Evolutionary conservation across 2,797 vertebrate species (phyloP).

Genomic region (Thamnophis elegans): DNA sequence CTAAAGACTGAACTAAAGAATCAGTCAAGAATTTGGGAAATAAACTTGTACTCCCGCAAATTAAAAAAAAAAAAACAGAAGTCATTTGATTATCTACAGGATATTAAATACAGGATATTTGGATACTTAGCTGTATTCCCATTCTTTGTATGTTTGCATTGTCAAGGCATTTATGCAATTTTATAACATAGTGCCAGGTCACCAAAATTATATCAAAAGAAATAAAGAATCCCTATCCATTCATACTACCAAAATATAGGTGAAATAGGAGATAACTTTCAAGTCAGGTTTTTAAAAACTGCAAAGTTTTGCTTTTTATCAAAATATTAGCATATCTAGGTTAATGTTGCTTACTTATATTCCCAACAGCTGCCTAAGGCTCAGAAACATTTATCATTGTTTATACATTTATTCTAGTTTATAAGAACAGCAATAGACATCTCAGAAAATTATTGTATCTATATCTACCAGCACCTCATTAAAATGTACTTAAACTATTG

Average conservation of each 20-base stretch:
- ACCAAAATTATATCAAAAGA: not conserved
- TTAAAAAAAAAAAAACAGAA: too few species aligned
- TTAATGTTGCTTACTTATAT: not conserved
- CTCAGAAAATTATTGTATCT: not conserved
- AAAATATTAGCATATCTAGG: not conserved
- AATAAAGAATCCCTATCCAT: not conserved
- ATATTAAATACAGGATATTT: too few species aligned
- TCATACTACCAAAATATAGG: not conserved
- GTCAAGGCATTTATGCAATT: not conserved
- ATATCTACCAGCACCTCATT: not conserved
- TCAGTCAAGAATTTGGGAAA: too few species aligned
- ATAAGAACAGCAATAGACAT: not conserved
- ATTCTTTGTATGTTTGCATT: not conserved
- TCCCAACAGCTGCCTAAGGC: not conserved
- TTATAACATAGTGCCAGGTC: not conserved
- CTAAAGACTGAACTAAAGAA: too few species aligned
- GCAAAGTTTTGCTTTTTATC: not conserved
- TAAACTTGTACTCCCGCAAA: too few species aligned
- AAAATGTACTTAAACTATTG: not conserved
- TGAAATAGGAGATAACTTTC: not conserved
- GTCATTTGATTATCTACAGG: too few species aligned
- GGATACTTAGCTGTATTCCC: too few species aligned
- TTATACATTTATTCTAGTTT: too few species aligned
- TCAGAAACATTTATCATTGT: not conserved
- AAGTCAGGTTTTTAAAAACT: not conserved